Evolutionary conservation across 2,888 invertebrate species (phyloP).

Genomic region (Prostheceraeus crozeri): DNA sequence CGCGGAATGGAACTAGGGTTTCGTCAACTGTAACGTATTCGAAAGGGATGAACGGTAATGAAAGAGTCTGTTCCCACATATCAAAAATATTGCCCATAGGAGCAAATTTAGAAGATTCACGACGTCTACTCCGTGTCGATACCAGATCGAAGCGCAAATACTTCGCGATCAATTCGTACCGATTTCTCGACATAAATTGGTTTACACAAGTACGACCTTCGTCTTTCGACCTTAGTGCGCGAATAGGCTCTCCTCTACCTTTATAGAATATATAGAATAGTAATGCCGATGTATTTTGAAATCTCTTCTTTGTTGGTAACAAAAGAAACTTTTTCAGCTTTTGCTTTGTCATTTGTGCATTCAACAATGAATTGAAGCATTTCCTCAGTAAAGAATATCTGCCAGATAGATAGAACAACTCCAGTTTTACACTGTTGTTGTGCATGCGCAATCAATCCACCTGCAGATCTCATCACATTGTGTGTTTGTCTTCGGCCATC

Average conservation of each 20-base stretch:
- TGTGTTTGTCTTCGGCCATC: no score
- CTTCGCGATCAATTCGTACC: not conserved
- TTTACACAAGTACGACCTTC: constrained; percentile 14
- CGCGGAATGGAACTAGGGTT: constrained; percentile 16
- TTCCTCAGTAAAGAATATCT: not conserved
- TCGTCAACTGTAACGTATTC: constrained; percentile 17
- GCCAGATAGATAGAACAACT: not conserved
- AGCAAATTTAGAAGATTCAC: not conserved
- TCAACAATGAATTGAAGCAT: not conserved
- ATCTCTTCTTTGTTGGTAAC: no score
- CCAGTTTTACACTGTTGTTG: not conserved
- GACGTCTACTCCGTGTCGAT: not conserved
- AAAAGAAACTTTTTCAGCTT: no score
- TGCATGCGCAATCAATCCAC: not conserved
- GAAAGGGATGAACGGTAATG: not conserved
- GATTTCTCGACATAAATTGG: constrained; percentile 19
- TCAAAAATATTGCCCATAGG: constrained; percentile 11
- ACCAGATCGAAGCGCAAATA: constrained; percentile 10
- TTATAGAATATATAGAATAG: constrained; percentile 5
- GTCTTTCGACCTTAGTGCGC: constrained; percentile 2
- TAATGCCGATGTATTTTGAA: no score
- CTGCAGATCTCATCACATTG: not conserved
- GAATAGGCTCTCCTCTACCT: not conserved
- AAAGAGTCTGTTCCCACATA: constrained; percentile 12
- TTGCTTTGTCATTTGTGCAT: not conserved